These are phyloP conservation scores for Corythucha ciliata DNA, from an alignment of 2,888 invertebrate species.

Conservation along the genomic window DNA sequence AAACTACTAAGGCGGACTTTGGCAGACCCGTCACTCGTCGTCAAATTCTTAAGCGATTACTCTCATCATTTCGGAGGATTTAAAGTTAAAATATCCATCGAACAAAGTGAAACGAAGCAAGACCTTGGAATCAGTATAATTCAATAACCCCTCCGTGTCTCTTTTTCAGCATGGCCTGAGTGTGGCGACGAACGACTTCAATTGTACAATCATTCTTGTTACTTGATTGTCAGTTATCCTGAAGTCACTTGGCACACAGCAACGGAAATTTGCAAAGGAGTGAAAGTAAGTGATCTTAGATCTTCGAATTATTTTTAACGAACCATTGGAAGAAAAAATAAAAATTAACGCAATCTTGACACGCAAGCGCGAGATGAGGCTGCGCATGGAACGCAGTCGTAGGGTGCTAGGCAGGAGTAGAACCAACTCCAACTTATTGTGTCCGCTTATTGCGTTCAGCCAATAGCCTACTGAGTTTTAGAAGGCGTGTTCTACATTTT, in stretches of 20 bases:
- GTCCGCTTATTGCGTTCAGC: too few relatives aligned
- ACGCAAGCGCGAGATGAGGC: too few relatives aligned
- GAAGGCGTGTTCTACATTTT: too few relatives aligned
- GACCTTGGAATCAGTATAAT: too few relatives aligned
- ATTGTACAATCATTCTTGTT: constrained; percentile 61
- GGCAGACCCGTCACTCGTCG: constrained; percentile 49
- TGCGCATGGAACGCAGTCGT: too few relatives aligned
- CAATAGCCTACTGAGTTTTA: too few relatives aligned
- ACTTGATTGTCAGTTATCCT: constrained; percentile 66
- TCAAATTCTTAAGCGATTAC: constrained; percentile 67
- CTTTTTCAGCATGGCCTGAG: constrained; percentile 50
- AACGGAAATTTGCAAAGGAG: constrained; percentile 58
- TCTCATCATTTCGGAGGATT: constrained; percentile 67
- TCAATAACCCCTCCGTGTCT: too few relatives aligned
- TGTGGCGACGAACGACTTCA: constrained; percentile 62
- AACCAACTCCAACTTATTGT: too few relatives aligned
- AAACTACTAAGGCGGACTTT: constrained; percentile 63
- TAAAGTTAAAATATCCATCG: constrained; percentile 60
- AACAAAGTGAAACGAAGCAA: constrained; percentile 68
- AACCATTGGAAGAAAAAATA: too few relatives aligned
- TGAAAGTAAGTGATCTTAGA: constrained; percentile 46
- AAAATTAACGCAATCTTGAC: too few relatives aligned
- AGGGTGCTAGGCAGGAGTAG: too few relatives aligned
- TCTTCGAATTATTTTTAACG: too few relatives aligned
- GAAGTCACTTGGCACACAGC: constrained; percentile 65